Evolutionary conservation across 2,888 invertebrate species (phyloP).

Genomic region (Melanotus villosus): DNA sequence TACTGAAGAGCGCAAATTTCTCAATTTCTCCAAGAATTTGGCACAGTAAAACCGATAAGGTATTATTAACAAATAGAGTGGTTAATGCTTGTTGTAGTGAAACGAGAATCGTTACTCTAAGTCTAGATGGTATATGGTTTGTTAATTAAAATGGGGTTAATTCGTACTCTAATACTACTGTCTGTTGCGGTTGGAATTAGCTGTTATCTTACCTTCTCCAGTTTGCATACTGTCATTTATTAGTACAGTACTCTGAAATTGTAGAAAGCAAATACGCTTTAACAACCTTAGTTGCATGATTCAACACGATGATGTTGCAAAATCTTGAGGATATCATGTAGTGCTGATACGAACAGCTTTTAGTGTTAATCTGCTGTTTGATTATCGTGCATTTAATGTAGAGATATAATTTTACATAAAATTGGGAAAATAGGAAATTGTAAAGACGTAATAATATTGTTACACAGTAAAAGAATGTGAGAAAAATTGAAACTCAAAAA

Average conservation of each 20-base stretch:
- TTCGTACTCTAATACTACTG: slow-evolving; percentile 4
- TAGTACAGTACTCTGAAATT: background rate
- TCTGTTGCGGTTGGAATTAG: slow-evolving; percentile 24
- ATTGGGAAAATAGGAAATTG: too few species aligned
- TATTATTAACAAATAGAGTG: background rate
- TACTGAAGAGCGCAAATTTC: too few species aligned
- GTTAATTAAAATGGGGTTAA: slow-evolving; percentile 19
- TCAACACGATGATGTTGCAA: slow-evolving; percentile 1
- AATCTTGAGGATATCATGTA: background rate
- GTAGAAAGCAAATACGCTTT: slow-evolving; percentile 1
- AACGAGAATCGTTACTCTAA: slow-evolving; percentile 4
- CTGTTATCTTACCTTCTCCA: slow-evolving; percentile 13
- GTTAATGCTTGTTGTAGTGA: background rate
- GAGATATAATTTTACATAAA: too few species aligned
- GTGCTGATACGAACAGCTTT: too few species aligned
- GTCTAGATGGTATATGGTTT: background rate
- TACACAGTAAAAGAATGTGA: too few species aligned
- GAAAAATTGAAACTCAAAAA: too few species aligned
- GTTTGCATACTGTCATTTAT: slow-evolving; percentile 25
- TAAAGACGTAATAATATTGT: too few species aligned
- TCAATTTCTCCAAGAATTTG: too few species aligned
- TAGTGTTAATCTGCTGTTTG: too few species aligned
- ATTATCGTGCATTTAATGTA: too few species aligned
- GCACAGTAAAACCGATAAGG: too few species aligned
- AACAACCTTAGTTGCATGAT: background rate